Conservation (phyloP, 1,140 invertebrate genomes). For the Drosophila arawakana region DNA sequence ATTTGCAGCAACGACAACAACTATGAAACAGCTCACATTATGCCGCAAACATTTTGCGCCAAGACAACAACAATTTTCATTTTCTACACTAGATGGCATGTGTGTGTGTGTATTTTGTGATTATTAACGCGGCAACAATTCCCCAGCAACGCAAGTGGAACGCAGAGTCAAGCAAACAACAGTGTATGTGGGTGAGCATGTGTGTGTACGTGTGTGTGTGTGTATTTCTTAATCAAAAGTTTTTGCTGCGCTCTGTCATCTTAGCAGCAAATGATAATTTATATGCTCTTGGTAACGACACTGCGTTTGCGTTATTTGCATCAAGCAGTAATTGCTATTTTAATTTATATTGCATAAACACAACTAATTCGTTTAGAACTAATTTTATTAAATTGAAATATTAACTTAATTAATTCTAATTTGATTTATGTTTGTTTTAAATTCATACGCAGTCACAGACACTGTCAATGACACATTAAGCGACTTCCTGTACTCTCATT, state of each 20-base stretch:
- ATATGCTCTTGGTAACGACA: constrained; percentile 2
- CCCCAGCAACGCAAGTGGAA: constrained; percentile 40
- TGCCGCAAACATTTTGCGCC: constrained; percentile 72
- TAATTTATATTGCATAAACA: not conserved
- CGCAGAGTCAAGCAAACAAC: constrained; percentile 5
- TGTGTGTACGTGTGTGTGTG: constrained; percentile 6
- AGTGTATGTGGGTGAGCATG: not conserved
- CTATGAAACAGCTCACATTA: constrained; percentile 13
- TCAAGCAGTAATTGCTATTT: not conserved
- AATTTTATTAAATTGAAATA: constrained; percentile 10
- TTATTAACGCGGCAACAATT: constrained; percentile 59
- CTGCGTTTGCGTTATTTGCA: constrained; percentile 49
- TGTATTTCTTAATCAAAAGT: constrained; percentile 70
- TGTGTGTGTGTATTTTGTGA: constrained; percentile 32
- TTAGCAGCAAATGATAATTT: constrained; percentile 60
- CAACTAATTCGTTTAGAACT: constrained; percentile 2
- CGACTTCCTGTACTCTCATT: constrained; percentile 37
- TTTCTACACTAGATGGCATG: constrained; percentile 33
- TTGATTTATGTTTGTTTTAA: constrained; percentile 7
- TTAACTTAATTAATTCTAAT: constrained; percentile 16
- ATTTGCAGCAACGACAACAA: constrained; percentile 5
- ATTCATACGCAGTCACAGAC: not conserved
- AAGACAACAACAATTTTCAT: constrained; percentile 50
- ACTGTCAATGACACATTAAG: not conserved
- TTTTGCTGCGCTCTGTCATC: constrained; percentile 42